Percentiles rank a stretch among this genome's conserved stretches.
phyloP scores from a whole-genome alignment of 2,113 vertebrate genomes.

The Colaptes auratus region DNA sequence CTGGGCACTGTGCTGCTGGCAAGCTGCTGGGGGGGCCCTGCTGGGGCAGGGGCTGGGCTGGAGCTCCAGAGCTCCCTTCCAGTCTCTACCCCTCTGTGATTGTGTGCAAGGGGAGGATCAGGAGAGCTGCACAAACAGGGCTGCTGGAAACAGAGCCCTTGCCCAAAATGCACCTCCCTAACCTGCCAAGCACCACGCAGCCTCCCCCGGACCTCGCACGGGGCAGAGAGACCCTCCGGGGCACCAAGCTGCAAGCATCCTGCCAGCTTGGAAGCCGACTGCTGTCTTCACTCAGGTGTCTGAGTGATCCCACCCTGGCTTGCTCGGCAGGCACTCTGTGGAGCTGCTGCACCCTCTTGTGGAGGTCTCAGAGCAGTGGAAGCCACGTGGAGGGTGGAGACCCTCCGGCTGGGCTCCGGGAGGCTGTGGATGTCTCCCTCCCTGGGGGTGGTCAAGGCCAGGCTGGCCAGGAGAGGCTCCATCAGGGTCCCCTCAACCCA shows the following conservation, averaged over 20 bases:
- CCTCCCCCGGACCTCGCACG: not conserved
- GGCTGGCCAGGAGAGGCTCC: too few relatives aligned
- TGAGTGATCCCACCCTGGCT: rapidly evolving
- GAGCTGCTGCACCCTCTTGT: slow-evolving; percentile 40
- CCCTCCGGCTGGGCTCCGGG: rapidly evolving
- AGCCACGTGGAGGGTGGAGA: not conserved
- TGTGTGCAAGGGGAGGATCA: too few relatives aligned
- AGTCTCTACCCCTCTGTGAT: too few relatives aligned
- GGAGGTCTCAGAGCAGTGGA: not conserved
- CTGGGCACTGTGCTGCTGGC: too few relatives aligned
- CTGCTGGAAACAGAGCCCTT: not conserved
- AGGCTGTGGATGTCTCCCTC: too few relatives aligned
- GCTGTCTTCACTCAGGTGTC: too few relatives aligned
- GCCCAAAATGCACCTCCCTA: not conserved
- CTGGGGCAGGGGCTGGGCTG: too few relatives aligned
- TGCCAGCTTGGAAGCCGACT: rapidly evolving
- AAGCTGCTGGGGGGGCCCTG: too few relatives aligned
- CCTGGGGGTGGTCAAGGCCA: too few relatives aligned
- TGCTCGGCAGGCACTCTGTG: not conserved
- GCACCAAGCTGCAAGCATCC: not conserved
- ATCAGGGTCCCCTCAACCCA: too few relatives aligned
- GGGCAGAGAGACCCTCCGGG: not conserved
- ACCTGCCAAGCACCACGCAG: not conserved
- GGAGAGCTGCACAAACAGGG: too few relatives aligned
- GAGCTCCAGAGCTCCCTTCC: too few relatives aligned